A percentile compares a stretch with the other conserved stretches of the same genome.
These are phyloP conservation scores for Leptobrachium leishanense DNA, from an alignment of 2,113 vertebrate genomes.

Conservation along the genomic window DNA sequence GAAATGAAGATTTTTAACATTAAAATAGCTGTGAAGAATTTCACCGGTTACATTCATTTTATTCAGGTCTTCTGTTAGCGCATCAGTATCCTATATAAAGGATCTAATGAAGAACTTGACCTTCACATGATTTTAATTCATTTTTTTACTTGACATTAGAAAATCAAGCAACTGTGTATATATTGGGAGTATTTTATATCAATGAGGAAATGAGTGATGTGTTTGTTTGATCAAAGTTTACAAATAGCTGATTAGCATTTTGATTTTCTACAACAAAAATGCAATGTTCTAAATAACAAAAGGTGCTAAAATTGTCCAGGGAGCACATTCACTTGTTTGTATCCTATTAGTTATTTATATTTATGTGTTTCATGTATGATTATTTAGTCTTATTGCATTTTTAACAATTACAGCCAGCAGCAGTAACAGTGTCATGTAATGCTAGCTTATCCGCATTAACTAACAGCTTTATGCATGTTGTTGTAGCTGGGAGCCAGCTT, in stretches of 20 bases:
- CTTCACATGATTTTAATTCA: too few relatives aligned
- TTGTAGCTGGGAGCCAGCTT: too few relatives aligned
- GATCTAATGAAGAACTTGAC: too few relatives aligned
- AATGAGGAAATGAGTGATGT: not conserved
- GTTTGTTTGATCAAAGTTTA: not conserved
- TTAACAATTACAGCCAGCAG: slow-evolving; percentile 12
- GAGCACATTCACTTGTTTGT: slow-evolving; percentile 48
- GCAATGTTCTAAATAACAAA: slow-evolving; percentile 16
- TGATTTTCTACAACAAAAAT: slow-evolving; percentile 28
- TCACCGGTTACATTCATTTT: too few relatives aligned
- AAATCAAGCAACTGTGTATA: not conserved
- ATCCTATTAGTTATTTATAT: slow-evolving; percentile 59
- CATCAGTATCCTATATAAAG: too few relatives aligned
- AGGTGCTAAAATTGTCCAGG: slow-evolving; percentile 56
- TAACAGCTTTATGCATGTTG: not conserved
- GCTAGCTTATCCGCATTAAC: slow-evolving; percentile 9
- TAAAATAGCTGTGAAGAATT: too few relatives aligned
- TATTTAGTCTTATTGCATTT: slow-evolving; percentile 39
- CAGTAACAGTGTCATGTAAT: not conserved
- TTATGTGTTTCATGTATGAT: slow-evolving; percentile 49
- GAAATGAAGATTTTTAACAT: too few relatives aligned
- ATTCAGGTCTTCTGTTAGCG: too few relatives aligned
- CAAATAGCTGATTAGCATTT: not conserved
- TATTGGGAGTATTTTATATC: not conserved
- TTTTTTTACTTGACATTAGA: slow-evolving; percentile 1